phyloP scores from a whole-genome alignment of 1,140 invertebrate genomes.

The Pachyrhynchus sulphureomaculatus region DNA sequence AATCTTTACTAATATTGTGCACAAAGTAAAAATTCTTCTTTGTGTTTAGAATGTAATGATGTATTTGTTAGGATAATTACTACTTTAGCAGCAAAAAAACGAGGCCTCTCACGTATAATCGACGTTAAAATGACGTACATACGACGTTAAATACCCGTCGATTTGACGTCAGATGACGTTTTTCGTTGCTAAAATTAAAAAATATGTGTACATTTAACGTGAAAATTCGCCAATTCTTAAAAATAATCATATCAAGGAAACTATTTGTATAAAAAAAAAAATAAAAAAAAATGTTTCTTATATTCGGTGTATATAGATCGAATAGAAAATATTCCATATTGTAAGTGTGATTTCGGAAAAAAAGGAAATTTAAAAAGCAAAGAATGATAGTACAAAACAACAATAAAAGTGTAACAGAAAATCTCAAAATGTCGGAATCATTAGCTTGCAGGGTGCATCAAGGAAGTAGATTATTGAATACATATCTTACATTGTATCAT shows the following conservation, averaged over 20 bases:
- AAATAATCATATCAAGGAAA: slow-evolving; percentile 11
- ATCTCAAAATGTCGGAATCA: background rate
- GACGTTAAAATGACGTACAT: too few species aligned
- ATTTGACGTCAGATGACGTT: too few species aligned
- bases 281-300: slow-evolving; percentile 1
- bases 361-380: background rate
- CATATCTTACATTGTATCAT: too few species aligned
- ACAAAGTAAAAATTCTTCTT: background rate
- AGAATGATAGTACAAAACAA: slow-evolving; percentile 22
- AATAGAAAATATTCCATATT: slow-evolving; percentile 6
- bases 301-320: slow-evolving; percentile 24
- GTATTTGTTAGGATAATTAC: slow-evolving; percentile 1
- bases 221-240: slow-evolving; percentile 15
- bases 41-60: background rate
- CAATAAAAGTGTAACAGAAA: slow-evolving; percentile 17
- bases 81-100: too few species aligned
- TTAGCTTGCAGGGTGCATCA: background rate
- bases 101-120: too few species aligned
- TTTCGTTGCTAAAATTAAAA: too few species aligned
- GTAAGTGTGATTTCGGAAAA: slow-evolving; percentile 2
- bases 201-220: slow-evolving; percentile 9
- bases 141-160: too few species aligned
- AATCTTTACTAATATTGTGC: background rate
- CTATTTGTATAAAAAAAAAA: slow-evolving; percentile 21
- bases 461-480: background rate